Percentiles rank a stretch among this genome's conserved stretches.
Conservation (phyloP, 2,888 invertebrate genomes). For the Polydrusus cervinus region DNA sequence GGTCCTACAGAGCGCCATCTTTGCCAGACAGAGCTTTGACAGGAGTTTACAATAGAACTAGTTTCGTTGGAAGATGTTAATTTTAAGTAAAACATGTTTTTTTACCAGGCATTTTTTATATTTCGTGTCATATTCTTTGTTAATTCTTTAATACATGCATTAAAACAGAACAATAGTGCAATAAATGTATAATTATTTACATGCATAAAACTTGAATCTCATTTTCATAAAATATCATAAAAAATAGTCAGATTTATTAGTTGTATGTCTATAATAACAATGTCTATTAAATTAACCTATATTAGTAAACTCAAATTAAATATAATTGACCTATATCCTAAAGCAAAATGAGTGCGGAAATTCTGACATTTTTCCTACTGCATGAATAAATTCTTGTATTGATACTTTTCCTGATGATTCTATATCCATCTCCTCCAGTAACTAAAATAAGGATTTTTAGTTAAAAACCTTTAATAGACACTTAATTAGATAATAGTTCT, state of each 20-base stretch:
- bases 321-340: conserved; percentile 68
- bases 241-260: conserved; percentile 20
- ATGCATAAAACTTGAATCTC: conserved; percentile 15
- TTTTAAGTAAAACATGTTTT: not conserved
- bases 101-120: not conserved
- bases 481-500: no score
- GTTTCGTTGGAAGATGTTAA: conserved; percentile 66
- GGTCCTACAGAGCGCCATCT: conserved; percentile 73
- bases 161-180: conserved; percentile 1
- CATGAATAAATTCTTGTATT: conserved; percentile 76
- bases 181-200: conserved; percentile 17
- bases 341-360: conserved; percentile 77
- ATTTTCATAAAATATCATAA: conserved; percentile 24
- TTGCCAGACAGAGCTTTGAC: conserved; percentile 75
- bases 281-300: conserved; percentile 8
- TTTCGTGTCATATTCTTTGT: conserved; percentile 1
- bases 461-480: no score
- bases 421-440: conserved; percentile 77
- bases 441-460: conserved; percentile 69
- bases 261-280: no score
- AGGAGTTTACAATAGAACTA: conserved; percentile 74
- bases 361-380: conserved; percentile 77
- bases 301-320: not conserved
- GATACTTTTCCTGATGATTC: conserved; percentile 76
- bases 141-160: not conserved